A percentile compares a stretch with the other conserved stretches of the same genome.
Evolutionary conservation across 2,797 vertebrate species (phyloP).

Genomic region (Tapirus indicus): DNA sequence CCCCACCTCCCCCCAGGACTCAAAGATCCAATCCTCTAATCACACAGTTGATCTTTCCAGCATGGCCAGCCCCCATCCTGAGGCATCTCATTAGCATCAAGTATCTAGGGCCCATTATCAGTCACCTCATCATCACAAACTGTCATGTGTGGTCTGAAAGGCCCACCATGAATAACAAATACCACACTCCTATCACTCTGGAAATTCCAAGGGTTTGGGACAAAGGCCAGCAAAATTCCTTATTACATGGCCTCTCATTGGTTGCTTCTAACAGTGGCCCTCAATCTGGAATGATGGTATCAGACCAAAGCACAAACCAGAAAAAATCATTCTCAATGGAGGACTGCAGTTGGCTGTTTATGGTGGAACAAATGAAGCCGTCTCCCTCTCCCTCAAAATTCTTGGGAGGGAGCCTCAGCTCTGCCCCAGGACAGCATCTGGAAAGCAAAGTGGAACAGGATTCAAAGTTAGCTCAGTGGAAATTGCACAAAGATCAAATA

Average conservation of each 20-base stretch:
- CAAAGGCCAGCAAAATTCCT: background rate
- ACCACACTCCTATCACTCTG: background rate
- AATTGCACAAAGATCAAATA: background rate
- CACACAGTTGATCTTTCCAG: background rate
- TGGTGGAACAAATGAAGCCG: background rate
- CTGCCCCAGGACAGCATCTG: background rate
- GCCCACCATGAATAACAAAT: background rate
- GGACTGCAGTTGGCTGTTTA: background rate
- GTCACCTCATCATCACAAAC: background rate
- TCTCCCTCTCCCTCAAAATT: background rate
- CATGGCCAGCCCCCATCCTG: background rate
- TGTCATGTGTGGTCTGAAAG: background rate
- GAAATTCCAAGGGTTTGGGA: background rate
- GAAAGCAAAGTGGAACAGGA: background rate
- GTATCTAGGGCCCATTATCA: background rate
- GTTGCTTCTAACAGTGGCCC: background rate
- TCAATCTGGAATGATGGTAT: background rate
- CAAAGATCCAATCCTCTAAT: background rate
- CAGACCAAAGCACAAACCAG: background rate
- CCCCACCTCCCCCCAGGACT: background rate
- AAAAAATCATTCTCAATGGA: background rate
- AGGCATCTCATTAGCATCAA: background rate
- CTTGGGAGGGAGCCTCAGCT: background rate
- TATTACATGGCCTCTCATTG: background rate
- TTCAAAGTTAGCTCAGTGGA: background rate